phyloP scores from a whole-genome alignment of 2,797 vertebrate species.

The Phalanger gymnotis region DNA sequence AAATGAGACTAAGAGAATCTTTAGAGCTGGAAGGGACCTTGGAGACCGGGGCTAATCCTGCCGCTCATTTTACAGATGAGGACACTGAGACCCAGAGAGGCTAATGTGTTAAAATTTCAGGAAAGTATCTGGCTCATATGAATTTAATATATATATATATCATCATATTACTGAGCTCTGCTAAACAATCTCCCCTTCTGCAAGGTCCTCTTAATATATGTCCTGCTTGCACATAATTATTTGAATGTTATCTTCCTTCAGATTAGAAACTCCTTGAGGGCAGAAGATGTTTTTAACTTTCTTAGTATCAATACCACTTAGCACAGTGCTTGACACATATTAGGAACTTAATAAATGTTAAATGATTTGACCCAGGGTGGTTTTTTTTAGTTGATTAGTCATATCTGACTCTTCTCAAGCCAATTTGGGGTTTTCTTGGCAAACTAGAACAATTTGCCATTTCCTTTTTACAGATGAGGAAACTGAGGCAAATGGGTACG shows the following conservation, averaged over 20 bases:
- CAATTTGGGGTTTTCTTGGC: background rate
- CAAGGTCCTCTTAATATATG: background rate
- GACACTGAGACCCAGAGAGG: constrained; percentile 28
- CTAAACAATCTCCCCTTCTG: background rate
- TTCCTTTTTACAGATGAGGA: background rate
- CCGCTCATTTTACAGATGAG: constrained; percentile 34
- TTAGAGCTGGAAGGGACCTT: constrained; percentile 5
- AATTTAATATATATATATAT: constrained; percentile 41
- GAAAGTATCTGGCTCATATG: background rate
- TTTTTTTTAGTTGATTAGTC: background rate
- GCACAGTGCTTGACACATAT: background rate
- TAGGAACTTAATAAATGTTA: background rate
- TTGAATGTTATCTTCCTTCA: background rate
- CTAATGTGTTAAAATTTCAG: background rate
- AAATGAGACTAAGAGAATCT: background rate
- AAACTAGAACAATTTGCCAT: background rate
- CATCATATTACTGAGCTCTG: background rate
- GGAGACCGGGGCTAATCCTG: background rate
- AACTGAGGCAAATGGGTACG: background rate
- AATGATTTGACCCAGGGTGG: background rate
- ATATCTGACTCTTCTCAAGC: background rate
- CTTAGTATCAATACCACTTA: background rate
- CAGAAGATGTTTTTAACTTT: background rate
- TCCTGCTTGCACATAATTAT: background rate
- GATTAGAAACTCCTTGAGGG: background rate